Evolutionary conservation across 2,113 vertebrate genomes (phyloP).

Genomic region (Neolamprologus brichardi): DNA sequence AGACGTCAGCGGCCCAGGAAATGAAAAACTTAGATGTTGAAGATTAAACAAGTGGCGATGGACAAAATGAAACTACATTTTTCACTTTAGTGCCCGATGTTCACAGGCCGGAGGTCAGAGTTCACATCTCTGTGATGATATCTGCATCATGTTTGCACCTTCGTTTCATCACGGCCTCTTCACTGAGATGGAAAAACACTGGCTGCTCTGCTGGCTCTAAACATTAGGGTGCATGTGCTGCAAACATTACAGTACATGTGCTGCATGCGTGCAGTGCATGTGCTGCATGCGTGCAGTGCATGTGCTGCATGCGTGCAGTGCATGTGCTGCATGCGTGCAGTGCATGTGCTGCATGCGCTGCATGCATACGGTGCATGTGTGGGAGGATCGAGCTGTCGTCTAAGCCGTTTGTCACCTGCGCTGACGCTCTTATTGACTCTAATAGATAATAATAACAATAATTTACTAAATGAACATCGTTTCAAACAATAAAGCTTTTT

Average conservation of each 20-base stretch:
- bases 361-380: rapidly evolving
- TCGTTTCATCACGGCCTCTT: rapidly evolving
- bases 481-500: neutral
- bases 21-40: neutral
- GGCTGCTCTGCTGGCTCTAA: neutral
- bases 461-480: neutral
- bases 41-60: neutral
- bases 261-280: rapidly evolving
- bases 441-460: neutral
- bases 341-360: rapidly evolving
- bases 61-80: neutral
- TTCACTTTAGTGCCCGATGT: neutral
- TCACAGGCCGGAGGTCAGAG: neutral
- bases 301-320: rapidly evolving
- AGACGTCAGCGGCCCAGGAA: neutral
- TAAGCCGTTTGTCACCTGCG: neutral
- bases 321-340: too few relatives aligned
- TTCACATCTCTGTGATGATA: neutral
- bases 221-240: neutral
- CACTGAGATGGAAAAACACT: neutral
- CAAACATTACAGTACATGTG: rapidly evolving
- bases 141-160: neutral
- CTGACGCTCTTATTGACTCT: neutral
- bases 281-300: rapidly evolving
- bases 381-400: neutral